Evolutionary conservation across 2,797 vertebrate species (phyloP).

Genomic region (Takifugu ocellatus): DNA sequence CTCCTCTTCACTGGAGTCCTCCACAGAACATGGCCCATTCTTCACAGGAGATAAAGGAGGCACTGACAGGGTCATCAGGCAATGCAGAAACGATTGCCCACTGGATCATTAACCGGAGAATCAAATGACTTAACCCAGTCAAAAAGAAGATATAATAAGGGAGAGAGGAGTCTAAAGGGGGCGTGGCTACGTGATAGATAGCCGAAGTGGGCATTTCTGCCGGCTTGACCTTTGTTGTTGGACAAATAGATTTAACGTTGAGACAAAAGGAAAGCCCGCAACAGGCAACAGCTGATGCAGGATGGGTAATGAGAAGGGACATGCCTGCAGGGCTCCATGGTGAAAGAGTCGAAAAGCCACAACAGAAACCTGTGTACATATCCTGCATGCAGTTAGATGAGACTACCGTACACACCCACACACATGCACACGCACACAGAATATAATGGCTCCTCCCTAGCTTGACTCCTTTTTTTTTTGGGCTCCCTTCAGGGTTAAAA

Average conservation of each 20-base stretch:
- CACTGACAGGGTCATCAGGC: constrained; percentile 48
- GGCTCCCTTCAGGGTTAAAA: constrained; percentile 60
- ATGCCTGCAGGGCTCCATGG: constrained; percentile 76
- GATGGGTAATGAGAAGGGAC: constrained; percentile 50
- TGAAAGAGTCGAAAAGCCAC: constrained; percentile 68
- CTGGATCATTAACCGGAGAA: constrained; percentile 39
- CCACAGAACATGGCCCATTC: constrained; percentile 41
- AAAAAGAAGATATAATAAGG: constrained; percentile 38
- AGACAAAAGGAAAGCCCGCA: constrained; percentile 62
- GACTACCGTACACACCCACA: constrained; percentile 29
- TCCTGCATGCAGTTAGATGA: constrained; percentile 55
- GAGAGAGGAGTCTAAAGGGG: constrained; percentile 40
- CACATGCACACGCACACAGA: too few relatives aligned
- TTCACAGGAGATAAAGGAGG: constrained; percentile 51
- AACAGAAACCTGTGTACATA: constrained; percentile 45
- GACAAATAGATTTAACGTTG: constrained; percentile 73
- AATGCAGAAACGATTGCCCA: constrained; percentile 31
- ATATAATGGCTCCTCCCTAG: constrained; percentile 58
- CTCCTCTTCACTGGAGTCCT: constrained; percentile 40
- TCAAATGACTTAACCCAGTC: constrained; percentile 52
- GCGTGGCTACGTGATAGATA: constrained; percentile 33
- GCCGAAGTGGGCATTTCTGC: constrained; percentile 63
- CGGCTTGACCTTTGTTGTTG: constrained; percentile 75
- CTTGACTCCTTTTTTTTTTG: constrained; percentile 50
- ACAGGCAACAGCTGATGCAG: constrained; percentile 65